Evolutionary conservation across 2,113 vertebrate genomes (phyloP).

Genomic region (Pedionomus torquatus): DNA sequence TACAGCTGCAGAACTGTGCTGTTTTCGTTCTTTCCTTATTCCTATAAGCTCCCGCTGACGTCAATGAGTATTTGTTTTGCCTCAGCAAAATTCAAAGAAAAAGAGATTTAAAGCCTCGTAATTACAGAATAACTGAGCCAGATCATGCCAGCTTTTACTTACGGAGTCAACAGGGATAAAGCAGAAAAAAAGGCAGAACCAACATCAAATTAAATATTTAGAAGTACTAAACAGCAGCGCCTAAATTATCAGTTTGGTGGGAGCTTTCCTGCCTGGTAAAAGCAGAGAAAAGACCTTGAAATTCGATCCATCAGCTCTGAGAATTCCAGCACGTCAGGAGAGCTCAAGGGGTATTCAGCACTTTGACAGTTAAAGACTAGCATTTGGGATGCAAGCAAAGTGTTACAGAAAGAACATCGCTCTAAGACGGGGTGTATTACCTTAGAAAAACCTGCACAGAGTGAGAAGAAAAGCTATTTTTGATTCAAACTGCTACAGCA

Average conservation of each 20-base stretch:
- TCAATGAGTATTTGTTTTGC: slow-evolving; percentile 39
- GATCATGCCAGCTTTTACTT: not conserved
- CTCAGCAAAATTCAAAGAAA: slow-evolving; percentile 16
- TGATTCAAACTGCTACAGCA: not conserved
- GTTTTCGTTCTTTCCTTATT: not conserved
- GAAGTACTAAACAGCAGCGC: not conserved
- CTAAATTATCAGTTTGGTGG: not conserved
- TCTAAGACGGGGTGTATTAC: not conserved
- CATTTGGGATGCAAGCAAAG: not conserved
- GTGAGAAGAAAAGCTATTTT: not conserved
- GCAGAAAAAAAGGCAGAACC: not conserved
- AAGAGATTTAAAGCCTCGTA: slow-evolving; percentile 11
- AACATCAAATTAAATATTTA: slow-evolving; percentile 17
- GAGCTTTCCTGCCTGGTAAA: not conserved
- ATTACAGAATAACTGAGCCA: slow-evolving; percentile 11
- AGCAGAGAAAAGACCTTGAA: not conserved
- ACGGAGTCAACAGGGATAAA: not conserved
- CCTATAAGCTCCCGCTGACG: slow-evolving; percentile 31
- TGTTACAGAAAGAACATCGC: not conserved
- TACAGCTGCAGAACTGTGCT: not conserved
- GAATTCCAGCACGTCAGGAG: not conserved
- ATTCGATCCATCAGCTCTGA: not conserved
- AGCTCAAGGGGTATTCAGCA: not conserved
- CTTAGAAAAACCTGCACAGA: not conserved
- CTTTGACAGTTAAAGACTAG: not conserved